Base-by-base conservation (phyloP, 2,888 invertebrate species). In the Dicranocentrus wangi region DNA sequence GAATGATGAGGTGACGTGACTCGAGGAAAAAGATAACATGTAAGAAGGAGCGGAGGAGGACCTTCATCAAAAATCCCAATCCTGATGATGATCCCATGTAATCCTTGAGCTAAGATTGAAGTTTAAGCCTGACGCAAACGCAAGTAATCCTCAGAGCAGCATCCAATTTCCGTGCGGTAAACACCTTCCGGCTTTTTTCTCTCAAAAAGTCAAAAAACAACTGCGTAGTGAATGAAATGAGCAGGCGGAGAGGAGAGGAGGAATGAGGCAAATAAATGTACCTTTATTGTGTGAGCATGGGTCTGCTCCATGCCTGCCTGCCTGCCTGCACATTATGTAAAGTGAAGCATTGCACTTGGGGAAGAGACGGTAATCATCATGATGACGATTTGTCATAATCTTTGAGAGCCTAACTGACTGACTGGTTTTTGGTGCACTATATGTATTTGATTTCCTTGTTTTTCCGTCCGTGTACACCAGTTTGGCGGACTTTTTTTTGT, bases 361-460 rank as follows among this genome's bases (percentile, higher is more conserved):
- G 23, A 15, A 66, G 1, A 25, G n/a, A 8, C 2, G 10, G 58
- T 42, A 60, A 71, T 71, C 51, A 42, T 71, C 43, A 60, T 71
- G 71, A 60, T 47, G 63, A 71, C 69, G 78, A 78, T 78, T 78
- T 78, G 70, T 78, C 78, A 71, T 71, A 78, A 71, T 71, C 58
- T 78, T 78, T 76, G 32, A 58, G 17, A 13, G 28, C 17, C 75
- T 55, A 23, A 53, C 55, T 39, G 19, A 17, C 28, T 42, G 10
- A 43, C 43, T 25, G n/a, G 51, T 51, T 19, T 51, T 8, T 8
- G 7, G 51, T 51, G 3, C n/a, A 51, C n/a, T 51, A 58, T 19
- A 32, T 32, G 3, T 10, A 3, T 32, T 3, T 3, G 47, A 47
- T 72, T 8, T 47, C 43, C n/a, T 60, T 58, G 0, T 17, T 23